Evolutionary conservation across 2,797 vertebrate species (phyloP).

Genomic region (Vireo griseus): DNA sequence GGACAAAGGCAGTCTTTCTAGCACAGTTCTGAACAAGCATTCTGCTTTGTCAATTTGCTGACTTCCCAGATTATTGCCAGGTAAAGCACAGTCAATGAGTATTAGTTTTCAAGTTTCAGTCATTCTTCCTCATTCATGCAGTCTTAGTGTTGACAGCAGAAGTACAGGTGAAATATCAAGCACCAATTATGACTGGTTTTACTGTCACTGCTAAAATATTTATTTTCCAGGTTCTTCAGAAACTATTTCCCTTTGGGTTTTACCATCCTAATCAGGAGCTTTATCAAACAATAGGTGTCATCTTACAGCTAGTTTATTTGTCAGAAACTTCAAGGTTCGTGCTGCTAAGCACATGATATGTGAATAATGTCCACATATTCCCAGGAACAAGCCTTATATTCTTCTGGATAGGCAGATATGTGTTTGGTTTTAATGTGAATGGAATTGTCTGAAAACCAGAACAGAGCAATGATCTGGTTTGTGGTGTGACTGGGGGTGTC

Average conservation of each 20-base stretch:
- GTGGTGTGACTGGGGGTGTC: accelerated
- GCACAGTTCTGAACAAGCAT: not conserved
- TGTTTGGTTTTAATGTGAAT: not conserved
- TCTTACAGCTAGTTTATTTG: not conserved
- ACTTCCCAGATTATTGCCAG: not conserved
- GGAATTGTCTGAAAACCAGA: not conserved
- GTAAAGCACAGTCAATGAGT: not conserved
- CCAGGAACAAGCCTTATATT: not conserved
- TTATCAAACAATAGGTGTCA: not conserved
- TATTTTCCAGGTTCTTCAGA: not conserved
- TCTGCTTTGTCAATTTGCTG: not conserved
- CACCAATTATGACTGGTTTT: not conserved
- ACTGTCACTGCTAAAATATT: not conserved
- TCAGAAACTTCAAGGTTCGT: not conserved
- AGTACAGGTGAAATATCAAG: not conserved
- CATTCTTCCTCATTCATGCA: not conserved
- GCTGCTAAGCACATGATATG: not conserved
- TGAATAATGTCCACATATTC: not conserved
- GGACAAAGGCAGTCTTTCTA: not conserved
- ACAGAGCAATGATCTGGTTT: not conserved
- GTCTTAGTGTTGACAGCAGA: not conserved
- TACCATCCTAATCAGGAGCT: not conserved
- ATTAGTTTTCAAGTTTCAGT: not conserved
- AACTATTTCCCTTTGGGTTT: constrained; percentile 6
- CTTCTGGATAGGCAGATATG: not conserved